Percentiles rank a stretch among this genome's conserved stretches.
These are phyloP conservation scores for Drosophila auraria DNA, from an alignment of 1,140 invertebrate genomes.

Conservation along the genomic window DNA sequence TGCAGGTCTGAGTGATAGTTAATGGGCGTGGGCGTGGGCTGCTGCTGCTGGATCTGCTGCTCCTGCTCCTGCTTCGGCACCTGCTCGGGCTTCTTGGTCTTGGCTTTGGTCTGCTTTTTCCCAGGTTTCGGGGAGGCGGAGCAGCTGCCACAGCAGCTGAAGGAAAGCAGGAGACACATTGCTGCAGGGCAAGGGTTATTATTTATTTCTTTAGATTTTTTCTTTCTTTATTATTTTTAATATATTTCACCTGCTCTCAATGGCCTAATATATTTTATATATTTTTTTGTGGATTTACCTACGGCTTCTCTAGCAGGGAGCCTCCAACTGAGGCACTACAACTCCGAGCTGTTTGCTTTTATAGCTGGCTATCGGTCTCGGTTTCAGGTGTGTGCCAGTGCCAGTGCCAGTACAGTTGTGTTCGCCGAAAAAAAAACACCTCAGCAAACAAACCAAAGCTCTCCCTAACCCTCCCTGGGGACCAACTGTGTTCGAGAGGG, in stretches of 20 bases:
- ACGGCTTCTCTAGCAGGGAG: not conserved
- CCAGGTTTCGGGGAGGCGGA: not conserved
- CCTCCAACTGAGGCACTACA: slow-evolving; percentile 10
- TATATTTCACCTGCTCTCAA: not conserved
- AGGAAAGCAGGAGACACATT: slow-evolving; percentile 10
- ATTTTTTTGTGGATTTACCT: not conserved
- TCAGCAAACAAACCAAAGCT: not conserved
- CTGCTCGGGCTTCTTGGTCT: not conserved
- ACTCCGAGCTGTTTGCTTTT: slow-evolving; percentile 19
- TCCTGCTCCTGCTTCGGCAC: not conserved
- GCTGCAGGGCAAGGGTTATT: no score
- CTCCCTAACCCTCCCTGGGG: no score
- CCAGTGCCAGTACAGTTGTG: slow-evolving; percentile 18
- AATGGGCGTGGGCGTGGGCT: not conserved
- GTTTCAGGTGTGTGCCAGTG: not conserved
- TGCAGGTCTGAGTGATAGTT: slow-evolving; percentile 19
- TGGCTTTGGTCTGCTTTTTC: not conserved
- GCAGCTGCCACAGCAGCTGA: slow-evolving; percentile 19
- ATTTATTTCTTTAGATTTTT: no score
- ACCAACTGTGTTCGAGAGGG: slow-evolving; percentile 21
- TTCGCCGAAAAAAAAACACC: slow-evolving; percentile 7
- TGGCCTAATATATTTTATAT: not conserved
- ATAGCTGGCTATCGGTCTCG: slow-evolving; percentile 4
- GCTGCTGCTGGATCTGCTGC: not conserved
- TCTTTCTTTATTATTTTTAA: not conserved